Evolutionary conservation across 1,140 invertebrate genomes (phyloP).

Genomic region (Diabrotica virgifera): DNA sequence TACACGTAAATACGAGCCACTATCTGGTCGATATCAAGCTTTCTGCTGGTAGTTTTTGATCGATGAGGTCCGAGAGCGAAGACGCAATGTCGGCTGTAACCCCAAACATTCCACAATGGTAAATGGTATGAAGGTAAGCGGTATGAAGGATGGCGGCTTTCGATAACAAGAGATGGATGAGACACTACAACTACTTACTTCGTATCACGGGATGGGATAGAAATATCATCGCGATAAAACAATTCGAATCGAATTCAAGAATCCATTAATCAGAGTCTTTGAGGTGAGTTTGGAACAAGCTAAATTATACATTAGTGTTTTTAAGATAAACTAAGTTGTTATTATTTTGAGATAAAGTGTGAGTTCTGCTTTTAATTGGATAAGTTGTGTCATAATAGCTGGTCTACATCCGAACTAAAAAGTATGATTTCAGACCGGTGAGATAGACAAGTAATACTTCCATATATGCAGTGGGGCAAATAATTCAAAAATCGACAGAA

Average conservation of each 20-base stretch:
- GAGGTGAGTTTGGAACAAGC: neutral
- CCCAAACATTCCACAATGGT: neutral
- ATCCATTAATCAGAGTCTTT: neutral
- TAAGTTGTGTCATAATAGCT: no score
- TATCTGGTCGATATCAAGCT: neutral
- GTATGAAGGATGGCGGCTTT: neutral
- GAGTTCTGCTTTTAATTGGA: no score
- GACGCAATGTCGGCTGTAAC: neutral
- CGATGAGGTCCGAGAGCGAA: neutral
- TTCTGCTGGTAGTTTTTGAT: conserved; percentile 2
- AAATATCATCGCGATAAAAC: neutral
- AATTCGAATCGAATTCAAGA: neutral
- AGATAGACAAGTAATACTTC: no score
- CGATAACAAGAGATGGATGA: conserved; percentile 2
- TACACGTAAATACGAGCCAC: no score
- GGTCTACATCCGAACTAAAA: no score
- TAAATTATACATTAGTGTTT: neutral
- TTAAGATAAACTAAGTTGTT: no score
- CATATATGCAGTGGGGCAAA: no score
- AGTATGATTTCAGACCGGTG: no score
- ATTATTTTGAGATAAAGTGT: no score
- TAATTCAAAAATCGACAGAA: no score
- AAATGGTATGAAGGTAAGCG: neutral
- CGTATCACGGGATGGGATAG: neutral
- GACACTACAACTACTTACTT: conserved; percentile 2